These are phyloP conservation scores for Drosophila elegans DNA, from an alignment of 1,140 invertebrate species.

Conservation along the genomic window DNA sequence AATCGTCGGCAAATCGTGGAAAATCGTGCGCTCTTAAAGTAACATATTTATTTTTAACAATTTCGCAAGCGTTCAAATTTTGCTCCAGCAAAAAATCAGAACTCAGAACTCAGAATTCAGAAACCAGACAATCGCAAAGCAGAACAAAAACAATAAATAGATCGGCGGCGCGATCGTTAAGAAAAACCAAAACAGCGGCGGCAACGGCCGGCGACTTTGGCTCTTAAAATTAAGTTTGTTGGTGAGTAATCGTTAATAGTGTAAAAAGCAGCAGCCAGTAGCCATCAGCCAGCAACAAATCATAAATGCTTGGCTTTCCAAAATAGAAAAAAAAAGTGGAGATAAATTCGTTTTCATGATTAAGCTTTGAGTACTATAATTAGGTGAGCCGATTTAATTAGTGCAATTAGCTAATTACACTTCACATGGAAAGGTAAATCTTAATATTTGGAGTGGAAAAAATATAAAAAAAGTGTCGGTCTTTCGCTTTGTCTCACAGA, in stretches of 20 bases:
- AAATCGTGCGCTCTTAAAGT: conserved; percentile 67
- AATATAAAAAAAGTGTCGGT: background rate
- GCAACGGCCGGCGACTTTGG: conserved; percentile 41
- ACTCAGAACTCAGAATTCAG: conserved; percentile 41
- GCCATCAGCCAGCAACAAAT: conserved; percentile 14
- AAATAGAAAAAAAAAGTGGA: conserved; percentile 43
- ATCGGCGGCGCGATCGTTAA: conserved; percentile 53
- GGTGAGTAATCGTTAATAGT: conserved; percentile 63
- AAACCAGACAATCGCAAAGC: conserved; percentile 53
- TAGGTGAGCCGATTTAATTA: conserved; percentile 50
- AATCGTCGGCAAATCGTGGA: conserved; percentile 34
- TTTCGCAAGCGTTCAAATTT: conserved; percentile 77
- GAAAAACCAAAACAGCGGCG: conserved; percentile 38
- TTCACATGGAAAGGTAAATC: conserved; percentile 13
- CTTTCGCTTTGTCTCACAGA: background rate
- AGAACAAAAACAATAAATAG: conserved; percentile 43
- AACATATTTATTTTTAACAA: conserved; percentile 81
- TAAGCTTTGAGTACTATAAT: conserved; percentile 45
- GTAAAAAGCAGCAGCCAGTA: conserved; percentile 31
- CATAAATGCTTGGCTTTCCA: conserved; percentile 61
- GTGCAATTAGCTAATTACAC: conserved; percentile 49
- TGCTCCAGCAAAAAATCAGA: conserved; percentile 62
- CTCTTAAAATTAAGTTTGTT: conserved; percentile 63
- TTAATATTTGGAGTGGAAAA: conserved; percentile 33
- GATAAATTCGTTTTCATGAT: conserved; percentile 40